phyloP scores from a whole-genome alignment of 2,888 invertebrate genomes.

The Tenthredo notha region DNA sequence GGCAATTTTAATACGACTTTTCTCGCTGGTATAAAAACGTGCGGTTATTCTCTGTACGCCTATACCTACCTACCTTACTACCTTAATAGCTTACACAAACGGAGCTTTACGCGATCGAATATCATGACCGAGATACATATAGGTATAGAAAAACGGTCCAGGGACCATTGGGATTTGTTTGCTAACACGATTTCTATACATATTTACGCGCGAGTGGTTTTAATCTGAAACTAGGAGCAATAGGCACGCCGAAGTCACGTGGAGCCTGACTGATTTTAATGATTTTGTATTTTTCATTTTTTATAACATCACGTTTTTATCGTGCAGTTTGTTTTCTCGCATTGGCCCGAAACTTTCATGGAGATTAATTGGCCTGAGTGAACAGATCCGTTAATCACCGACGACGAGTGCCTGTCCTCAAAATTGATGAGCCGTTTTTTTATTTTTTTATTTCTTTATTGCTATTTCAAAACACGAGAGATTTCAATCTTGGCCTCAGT shows the following conservation, averaged over 20 bases:
- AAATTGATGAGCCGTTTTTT: slow-evolving; percentile 34
- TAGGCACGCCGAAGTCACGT: slow-evolving; percentile 43
- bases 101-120: slow-evolving; percentile 5
- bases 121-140: not conserved
- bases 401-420: slow-evolving; percentile 29
- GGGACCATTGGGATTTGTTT: not conserved
- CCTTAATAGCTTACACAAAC: not conserved
- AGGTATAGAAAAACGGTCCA: not conserved
- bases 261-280: slow-evolving; percentile 20
- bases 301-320: slow-evolving; percentile 36
- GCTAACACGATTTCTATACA: slow-evolving; percentile 23
- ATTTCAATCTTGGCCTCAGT: slow-evolving; percentile 9
- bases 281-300: not conserved
- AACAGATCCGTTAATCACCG: slow-evolving; percentile 43
- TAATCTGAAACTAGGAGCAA: slow-evolving; percentile 33
- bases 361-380: slow-evolving; percentile 44
- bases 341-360: slow-evolving; percentile 33
- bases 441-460: slow-evolving; percentile 8
- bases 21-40: not conserved
- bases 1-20: slow-evolving; percentile 64
- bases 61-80: not conserved
- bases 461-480: slow-evolving; percentile 25
- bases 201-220: slow-evolving; percentile 41
- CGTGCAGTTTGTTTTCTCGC: not conserved
- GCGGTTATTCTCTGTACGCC: not conserved